Percentiles rank a stretch among this genome's conserved stretches.
Conservation (phyloP, 1,140 invertebrate species). For the Yoshiicerus persimilis region DNA sequence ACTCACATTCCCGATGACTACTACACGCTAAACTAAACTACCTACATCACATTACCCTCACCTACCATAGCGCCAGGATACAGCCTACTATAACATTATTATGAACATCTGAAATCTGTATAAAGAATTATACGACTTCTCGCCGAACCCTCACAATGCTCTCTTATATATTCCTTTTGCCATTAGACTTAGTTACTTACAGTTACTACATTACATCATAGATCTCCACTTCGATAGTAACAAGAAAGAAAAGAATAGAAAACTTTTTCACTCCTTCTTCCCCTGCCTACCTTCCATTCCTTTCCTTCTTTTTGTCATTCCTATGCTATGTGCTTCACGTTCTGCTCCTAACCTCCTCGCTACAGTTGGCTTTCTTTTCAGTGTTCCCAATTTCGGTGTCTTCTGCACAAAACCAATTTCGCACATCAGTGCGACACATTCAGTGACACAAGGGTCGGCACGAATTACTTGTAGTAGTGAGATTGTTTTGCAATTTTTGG, state of each 20-base stretch:
- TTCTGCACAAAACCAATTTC: background rate
- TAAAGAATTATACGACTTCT: background rate
- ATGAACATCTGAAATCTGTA: background rate
- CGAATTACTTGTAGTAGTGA: background rate
- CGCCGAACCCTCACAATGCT: background rate
- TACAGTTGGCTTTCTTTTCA: background rate
- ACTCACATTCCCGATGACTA: background rate
- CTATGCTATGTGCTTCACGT: background rate
- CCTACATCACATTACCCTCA: background rate
- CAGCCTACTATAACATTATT: background rate
- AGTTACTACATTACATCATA: conserved; percentile 10
- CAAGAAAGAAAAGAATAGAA: conserved; percentile 26
- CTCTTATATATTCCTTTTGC: background rate
- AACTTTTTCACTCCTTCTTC: conserved; percentile 10
- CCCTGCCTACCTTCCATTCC: background rate
- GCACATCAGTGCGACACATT: background rate
- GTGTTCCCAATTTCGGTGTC: background rate
- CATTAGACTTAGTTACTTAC: conserved; percentile 29
- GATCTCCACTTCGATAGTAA: conserved; percentile 27
- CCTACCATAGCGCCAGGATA: background rate
- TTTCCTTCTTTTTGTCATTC: background rate
- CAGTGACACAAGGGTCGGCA: background rate
- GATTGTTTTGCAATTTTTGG: background rate
- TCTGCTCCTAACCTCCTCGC: background rate
- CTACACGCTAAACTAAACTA: background rate